Evolutionary conservation across 2,888 invertebrate genomes (phyloP), one percentile per base, ranked within the genome.

Genomic region (Poecilobothrus nobilitatus): DNA sequence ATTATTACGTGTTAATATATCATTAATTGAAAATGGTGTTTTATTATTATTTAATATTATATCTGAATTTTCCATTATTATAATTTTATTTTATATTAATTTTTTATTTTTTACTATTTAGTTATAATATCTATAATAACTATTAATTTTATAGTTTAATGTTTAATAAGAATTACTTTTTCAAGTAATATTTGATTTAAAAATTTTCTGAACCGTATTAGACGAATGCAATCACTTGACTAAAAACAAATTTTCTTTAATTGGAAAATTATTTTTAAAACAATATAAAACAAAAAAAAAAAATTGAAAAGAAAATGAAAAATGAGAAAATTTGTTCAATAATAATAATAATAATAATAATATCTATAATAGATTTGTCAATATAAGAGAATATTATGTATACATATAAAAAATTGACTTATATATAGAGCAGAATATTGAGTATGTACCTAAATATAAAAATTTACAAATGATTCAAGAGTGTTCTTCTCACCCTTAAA

Each of bases 21-120:
- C 89, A 74, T 89, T 89, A 68, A 90, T 90, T 12, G 89, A 89
- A 80, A 90, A 90, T 53, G 90, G 89, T 12, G 89, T 90, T 73
- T 80, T 81, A 72, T 76, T 78, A 20, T 78, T 74, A 66, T 70
- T 71, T 64, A 71, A 53, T 15, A 22, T 20, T 20, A 65, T 37
- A 20, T 15, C 33, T 10, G 65, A 65, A n/a, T 65, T 65, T 44
- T 66, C 53, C 66, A 44, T 66, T 53, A 18, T 6, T 53, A 18
- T n/a, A 53, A 6, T 53, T 53, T 53, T 53, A 18, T 53, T 18
- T 53, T 18, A 53, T 53, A 18, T 53, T 65, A 63, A 65, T 66
- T 70, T 65, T 65, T 70, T 70, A 68, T 27, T 61, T 68, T 22
- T 66, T 66, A 67, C 61, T 64, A 62, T 66, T 67, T 15, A 64